phyloP scores from a whole-genome alignment of 1,140 invertebrate species.

The Centruroides vittatus region DNA sequence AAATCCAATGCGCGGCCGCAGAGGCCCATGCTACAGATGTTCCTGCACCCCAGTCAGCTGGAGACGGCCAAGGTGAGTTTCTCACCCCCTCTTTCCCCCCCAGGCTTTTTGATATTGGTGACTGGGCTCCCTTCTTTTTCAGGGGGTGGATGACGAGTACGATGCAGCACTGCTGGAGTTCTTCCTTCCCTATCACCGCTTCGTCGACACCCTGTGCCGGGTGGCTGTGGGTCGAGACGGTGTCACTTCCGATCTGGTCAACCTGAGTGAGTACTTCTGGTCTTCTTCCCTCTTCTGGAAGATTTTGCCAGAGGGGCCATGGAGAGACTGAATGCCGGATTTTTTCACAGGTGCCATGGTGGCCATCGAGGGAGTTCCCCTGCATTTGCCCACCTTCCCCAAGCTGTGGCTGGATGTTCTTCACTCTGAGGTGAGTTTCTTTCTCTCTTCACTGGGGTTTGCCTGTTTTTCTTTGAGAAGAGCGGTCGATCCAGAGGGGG shows the following conservation, averaged over 20 bases:
- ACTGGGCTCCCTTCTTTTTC: constrained; percentile 2
- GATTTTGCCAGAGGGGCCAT: no score
- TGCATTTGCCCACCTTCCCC: constrained; percentile 67
- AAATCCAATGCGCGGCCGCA: constrained; percentile 47
- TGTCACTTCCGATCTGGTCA: constrained; percentile 59
- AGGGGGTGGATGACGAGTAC: constrained; percentile 61
- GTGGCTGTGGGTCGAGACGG: constrained; percentile 68
- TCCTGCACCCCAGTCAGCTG: constrained; percentile 56
- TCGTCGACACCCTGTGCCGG: constrained; percentile 74
- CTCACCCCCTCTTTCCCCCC: no score
- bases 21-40: constrained; percentile 75
- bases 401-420: constrained; percentile 70
- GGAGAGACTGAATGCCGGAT: neutral
- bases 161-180: constrained; percentile 59
- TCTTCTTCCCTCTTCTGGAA: no score
- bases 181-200: constrained; percentile 64
- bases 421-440: constrained; percentile 38
- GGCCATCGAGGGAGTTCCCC: constrained; percentile 66
- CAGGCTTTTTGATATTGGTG: no score
- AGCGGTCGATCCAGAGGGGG: no score
- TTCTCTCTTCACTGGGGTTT: no score
- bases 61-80: constrained; percentile 46
- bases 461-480: no score
- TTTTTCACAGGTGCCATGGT: constrained; percentile 47
- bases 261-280: constrained; percentile 39